These are phyloP conservation scores for Nomada goodeniana DNA, from an alignment of 2,888 invertebrate genomes.

Conservation along the genomic window DNA sequence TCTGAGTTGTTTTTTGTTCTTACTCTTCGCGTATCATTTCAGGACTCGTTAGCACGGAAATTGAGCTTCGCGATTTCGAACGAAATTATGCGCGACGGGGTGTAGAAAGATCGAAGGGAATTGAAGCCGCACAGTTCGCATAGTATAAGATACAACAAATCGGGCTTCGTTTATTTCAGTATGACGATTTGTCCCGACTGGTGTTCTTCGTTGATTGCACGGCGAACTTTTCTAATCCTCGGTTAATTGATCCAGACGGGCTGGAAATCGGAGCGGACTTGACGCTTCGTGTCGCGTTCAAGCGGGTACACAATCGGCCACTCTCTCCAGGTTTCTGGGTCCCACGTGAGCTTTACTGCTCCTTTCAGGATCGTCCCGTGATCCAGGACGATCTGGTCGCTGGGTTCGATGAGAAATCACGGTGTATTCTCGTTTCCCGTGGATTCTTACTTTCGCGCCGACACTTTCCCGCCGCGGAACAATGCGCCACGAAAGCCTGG, in stretches of 20 bases:
- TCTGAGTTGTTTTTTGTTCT: neutral
- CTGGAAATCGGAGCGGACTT: neutral
- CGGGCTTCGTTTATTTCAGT: too few species aligned
- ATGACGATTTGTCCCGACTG: too few species aligned
- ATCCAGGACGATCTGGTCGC: conserved; percentile 42
- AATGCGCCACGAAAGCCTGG: conserved; percentile 73
- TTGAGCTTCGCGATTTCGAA: too few species aligned
- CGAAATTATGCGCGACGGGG: too few species aligned
- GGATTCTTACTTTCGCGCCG: conserved; percentile 73
- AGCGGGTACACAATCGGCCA: conserved; percentile 33
- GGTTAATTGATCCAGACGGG: too few species aligned
- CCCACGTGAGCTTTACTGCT: conserved; percentile 29
- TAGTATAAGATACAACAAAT: too few species aligned
- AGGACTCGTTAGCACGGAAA: neutral
- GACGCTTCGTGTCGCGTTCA: neutral
- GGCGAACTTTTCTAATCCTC: too few species aligned
- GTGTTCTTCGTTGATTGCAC: too few species aligned
- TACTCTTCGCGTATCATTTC: neutral
- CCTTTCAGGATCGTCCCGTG: conserved; percentile 48
- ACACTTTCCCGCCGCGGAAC: conserved; percentile 72
- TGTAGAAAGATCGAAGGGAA: too few species aligned
- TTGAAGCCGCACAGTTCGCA: too few species aligned
- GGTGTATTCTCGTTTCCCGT: conserved; percentile 54
- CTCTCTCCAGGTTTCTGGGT: conserved; percentile 41
- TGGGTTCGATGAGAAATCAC: conserved; percentile 53